Evolutionary conservation across 2,888 invertebrate species (phyloP).

Genomic region (Dryococelus australis): DNA sequence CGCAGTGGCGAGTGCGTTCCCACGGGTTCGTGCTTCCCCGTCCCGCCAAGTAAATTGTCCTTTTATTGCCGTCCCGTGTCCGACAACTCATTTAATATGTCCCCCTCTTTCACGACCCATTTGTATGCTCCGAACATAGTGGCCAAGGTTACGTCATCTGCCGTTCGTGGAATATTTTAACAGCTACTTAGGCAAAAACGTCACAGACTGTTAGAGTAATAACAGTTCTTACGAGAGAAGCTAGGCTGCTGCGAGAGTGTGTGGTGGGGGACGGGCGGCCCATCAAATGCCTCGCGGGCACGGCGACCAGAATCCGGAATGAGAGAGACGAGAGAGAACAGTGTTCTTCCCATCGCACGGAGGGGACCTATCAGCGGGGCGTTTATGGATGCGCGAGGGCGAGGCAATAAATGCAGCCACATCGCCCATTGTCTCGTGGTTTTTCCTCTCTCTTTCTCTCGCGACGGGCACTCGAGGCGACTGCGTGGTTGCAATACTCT

Average conservation of each 20-base stretch:
- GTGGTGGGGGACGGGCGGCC: not conserved
- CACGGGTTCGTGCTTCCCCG: not conserved
- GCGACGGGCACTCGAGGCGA: not conserved
- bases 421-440: not conserved
- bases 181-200: constrained; percentile 30
- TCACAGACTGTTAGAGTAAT: constrained; percentile 30
- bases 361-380: not conserved
- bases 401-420: not conserved
- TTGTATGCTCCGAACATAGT: not conserved
- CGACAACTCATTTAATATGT: not conserved
- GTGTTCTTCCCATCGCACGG: no score
- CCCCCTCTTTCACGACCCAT: not conserved
- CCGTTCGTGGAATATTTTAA: not conserved
- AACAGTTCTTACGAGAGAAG: constrained; percentile 18
- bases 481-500: not conserved
- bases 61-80: not conserved
- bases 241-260: not conserved
- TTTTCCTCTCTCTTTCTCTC: not conserved
- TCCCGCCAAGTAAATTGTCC: not conserved
- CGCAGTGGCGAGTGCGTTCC: not conserved
- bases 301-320: not conserved
- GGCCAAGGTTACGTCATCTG: not conserved
- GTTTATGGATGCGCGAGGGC: not conserved
- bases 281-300: not conserved
- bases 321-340: not conserved